Conservation (phyloP, 1,140 invertebrate species). For the Drosophila grimshawi region DNA sequence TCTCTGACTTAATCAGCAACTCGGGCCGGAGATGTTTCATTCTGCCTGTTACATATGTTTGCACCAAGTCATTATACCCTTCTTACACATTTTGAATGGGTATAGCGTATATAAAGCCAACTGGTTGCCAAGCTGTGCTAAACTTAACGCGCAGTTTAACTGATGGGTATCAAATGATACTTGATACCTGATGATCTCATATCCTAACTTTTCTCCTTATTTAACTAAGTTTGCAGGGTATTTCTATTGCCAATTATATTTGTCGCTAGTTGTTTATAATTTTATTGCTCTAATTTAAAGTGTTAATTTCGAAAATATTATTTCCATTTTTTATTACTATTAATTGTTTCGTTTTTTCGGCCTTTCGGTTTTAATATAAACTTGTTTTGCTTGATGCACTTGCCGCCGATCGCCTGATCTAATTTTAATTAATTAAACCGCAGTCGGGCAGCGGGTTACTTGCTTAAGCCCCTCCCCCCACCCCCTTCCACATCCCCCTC, state of each 20-base stretch:
- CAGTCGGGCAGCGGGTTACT: conserved; percentile 8
- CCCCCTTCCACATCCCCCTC: too few species aligned
- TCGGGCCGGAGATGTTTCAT: too few species aligned
- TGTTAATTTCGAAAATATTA: neutral
- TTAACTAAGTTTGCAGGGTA: too few species aligned
- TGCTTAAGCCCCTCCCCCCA: neutral
- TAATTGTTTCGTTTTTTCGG: neutral
- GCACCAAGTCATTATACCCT: too few species aligned
- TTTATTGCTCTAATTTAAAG: neutral
- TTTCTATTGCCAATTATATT: too few species aligned
- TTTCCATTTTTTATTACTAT: conserved; percentile 1
- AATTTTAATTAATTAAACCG: conserved; percentile 47
- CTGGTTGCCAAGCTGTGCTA: neutral
- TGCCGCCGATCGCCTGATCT: conserved; percentile 36
- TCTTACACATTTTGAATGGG: too few species aligned
- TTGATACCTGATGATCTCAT: too few species aligned
- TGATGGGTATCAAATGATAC: neutral
- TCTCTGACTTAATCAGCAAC: too few species aligned
- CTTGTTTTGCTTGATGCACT: conserved; percentile 33
- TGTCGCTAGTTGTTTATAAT: too few species aligned
- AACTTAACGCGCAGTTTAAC: conserved; percentile 1
- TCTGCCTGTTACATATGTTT: too few species aligned
- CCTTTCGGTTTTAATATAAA: conserved; percentile 3
- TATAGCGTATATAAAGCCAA: neutral
- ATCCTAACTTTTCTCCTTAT: too few species aligned